These are phyloP conservation scores for Prochilodus magdalenae DNA, from an alignment of 2,113 vertebrate genomes.

Conservation along the genomic window DNA sequence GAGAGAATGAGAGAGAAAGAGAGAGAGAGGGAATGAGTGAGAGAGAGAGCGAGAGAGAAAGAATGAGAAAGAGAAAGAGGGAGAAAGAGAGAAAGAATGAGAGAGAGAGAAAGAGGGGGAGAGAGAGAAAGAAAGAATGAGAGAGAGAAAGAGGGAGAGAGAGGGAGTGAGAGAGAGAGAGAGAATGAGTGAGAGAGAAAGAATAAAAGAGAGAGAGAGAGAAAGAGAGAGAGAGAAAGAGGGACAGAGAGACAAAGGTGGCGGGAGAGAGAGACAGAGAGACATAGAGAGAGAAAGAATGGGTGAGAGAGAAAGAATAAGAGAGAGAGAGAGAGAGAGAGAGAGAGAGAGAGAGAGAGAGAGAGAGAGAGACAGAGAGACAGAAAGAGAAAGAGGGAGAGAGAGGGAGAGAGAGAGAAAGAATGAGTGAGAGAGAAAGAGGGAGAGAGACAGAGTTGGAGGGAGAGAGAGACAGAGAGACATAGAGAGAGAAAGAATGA, in stretches of 20 bases:
- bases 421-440: not conserved
- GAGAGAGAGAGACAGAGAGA: constrained; percentile 4
- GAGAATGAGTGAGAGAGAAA: not conserved
- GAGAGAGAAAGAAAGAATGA: constrained; percentile 3
- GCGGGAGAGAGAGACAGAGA: not conserved
- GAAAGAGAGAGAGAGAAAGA: constrained; percentile 17
- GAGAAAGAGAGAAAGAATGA: not conserved
- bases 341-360: not conserved
- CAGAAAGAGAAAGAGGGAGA: not conserved
- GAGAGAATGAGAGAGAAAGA: not conserved
- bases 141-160: not conserved
- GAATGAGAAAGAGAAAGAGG: not conserved
- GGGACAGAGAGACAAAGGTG: not conserved
- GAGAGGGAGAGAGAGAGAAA: constrained; percentile 15
- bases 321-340: constrained; percentile 11
- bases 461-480: too few species aligned
- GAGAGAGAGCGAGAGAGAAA: not conserved
- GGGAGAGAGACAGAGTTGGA: constrained; percentile 3
- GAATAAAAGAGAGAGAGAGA: not conserved
- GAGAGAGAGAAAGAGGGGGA: not conserved
- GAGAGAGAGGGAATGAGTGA: constrained; percentile 4
- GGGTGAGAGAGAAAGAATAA: not conserved
- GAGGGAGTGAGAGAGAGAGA: constrained; percentile 18
- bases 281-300: constrained; percentile 13
- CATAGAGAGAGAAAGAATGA: constrained; percentile 8